Base-by-base conservation (phyloP, 1,140 invertebrate species). In the Drosophila nebulosa region DNA sequence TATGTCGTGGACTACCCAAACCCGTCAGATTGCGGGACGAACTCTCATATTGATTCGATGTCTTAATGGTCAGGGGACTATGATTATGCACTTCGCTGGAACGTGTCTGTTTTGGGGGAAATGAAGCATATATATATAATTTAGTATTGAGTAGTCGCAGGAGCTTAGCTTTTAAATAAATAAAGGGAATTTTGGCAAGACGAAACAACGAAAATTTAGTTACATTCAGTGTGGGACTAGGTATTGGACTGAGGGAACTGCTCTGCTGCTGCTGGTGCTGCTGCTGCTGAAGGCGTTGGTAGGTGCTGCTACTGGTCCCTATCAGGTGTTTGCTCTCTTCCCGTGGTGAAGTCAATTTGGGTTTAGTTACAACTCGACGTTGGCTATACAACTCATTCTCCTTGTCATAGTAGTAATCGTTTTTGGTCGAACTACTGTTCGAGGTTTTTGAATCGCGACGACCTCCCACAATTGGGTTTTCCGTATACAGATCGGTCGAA, bases 381-480 rank as follows among this genome's bases (percentile, higher is more conserved):
- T 74, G 83, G 26, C 71, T 78, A 35, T 90, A 90, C 9, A 91
- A 59, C 24, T 91, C 90, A 50, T 90, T 91, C 64, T 91, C 90
- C 77, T 91, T 91, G 74, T 91, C 90, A 61, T 88, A 91, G 88
- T 91, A 91, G 53, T 91, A 91, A 53, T 91, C 90, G 52, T 89
- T 90, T 63, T 90, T 91, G 4, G 68, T 85, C 24, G 89, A 89
- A 36, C 86, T 90, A 63, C 69, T 73, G 42, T 89, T 90, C 4
- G 80, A 84, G n/a, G 74, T 61, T 65, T 81, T 90, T n/a, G 86
- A 90, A 32, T 90, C 90, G n/a, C 88, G 90, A 4, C 89, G 74
- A 5, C 32, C 65, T 1, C 64, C 67, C 12, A 36, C n/a, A n/a
- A n/a, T 66, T 1, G 64, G 32, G 10, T 53, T 81, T 12, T 91